Percentiles rank a stretch among this genome's conserved stretches.
phyloP scores from a whole-genome alignment of 2,797 vertebrate species.

The Schizopygopsis pylzovi region DNA sequence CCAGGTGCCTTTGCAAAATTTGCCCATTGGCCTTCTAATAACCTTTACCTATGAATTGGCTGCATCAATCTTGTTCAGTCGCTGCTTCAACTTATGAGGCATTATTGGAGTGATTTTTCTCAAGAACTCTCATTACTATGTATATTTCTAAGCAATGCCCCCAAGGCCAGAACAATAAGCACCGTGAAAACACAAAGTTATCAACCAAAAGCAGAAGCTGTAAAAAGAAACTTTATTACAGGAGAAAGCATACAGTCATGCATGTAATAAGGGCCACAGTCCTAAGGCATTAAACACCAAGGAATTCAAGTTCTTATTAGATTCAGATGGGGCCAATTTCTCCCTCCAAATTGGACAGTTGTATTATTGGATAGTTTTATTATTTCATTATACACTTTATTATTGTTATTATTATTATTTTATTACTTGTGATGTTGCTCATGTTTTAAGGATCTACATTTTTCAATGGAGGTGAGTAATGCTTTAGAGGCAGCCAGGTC shows the following conservation, averaged over 20 bases:
- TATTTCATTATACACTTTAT: background rate
- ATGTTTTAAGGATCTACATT: background rate
- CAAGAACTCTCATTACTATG: background rate
- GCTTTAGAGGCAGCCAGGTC: conserved; percentile 40
- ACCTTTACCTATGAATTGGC: background rate
- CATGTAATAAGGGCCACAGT: conserved; percentile 32
- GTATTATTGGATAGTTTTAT: background rate
- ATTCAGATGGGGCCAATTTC: conserved; percentile 3
- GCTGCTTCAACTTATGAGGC: background rate
- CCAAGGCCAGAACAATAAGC: background rate
- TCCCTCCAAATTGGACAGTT: background rate
- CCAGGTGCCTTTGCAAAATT: background rate
- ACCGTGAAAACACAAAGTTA: conserved; percentile 13
- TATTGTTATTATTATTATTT: background rate
- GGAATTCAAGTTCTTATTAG: background rate
- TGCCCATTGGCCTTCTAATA: background rate
- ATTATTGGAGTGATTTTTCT: background rate
- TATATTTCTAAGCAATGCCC: background rate
- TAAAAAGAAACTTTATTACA: conserved; percentile 52
- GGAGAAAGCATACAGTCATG: conserved; percentile 17
- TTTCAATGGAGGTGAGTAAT: conserved; percentile 49
- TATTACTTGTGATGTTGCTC: background rate
- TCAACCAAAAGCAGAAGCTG: conserved; percentile 7
- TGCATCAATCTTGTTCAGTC: background rate
- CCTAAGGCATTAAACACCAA: conserved; percentile 54